Conservation (phyloP, 35 echinoderm and acorn worm genomes). For the Holothuria glaberrima region DNA sequence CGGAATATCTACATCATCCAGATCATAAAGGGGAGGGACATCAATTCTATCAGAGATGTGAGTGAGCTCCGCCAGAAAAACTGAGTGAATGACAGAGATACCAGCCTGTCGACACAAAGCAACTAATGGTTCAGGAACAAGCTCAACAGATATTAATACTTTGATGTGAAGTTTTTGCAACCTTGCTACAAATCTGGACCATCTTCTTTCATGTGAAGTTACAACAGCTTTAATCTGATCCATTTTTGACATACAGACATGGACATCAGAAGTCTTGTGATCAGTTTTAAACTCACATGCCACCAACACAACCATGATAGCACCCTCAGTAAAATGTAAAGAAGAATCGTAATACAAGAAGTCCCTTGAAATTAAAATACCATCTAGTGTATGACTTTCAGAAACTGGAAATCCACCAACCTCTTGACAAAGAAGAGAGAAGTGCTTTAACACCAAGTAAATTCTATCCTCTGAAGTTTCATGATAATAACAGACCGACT, state of each 20-base stretch:
- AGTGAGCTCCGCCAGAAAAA: slow-evolving; percentile 2
- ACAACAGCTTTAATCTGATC: not conserved
- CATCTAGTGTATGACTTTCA: not conserved
- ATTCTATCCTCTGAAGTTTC: not conserved
- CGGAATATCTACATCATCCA: not conserved
- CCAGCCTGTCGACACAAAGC: slow-evolving; percentile 9
- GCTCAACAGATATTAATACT: not conserved
- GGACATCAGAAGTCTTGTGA: not conserved
- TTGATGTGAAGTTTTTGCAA: not conserved
- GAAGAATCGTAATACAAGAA: slow-evolving; percentile 18
- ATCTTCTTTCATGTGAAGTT: not conserved
- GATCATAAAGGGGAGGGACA: slow-evolving; percentile 10
- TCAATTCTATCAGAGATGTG: not conserved
- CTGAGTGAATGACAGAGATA: slow-evolving; percentile 38
- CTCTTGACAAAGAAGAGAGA: slow-evolving; percentile 26
- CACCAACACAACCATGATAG: not conserved
- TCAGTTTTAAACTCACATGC: slow-evolving; percentile 21
- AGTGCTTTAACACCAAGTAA: not conserved
- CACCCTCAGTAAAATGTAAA: not conserved
- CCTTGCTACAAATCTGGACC: not conserved
- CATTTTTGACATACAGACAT: not conserved
- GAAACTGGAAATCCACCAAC: slow-evolving; percentile 23
- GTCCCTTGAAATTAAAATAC: slow-evolving; percentile 28
- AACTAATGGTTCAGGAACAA: slow-evolving; percentile 18
- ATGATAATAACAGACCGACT: not conserved